phyloP scores from a whole-genome alignment of 2,888 invertebrate species.

The Megastigmus dorsalis region DNA sequence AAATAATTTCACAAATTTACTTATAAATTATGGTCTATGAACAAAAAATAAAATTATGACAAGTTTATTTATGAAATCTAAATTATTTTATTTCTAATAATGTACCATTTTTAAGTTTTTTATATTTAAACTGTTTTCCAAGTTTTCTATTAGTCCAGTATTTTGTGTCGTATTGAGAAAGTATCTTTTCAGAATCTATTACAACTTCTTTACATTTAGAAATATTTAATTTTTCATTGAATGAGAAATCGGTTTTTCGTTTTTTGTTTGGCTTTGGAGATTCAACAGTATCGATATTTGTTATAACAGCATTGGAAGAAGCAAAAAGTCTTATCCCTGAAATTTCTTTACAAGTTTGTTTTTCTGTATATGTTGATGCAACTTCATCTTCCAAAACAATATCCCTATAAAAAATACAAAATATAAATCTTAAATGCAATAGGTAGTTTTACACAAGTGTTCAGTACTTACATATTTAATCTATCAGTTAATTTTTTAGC shows the following conservation, averaged over 20 bases:
- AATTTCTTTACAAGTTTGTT: no score
- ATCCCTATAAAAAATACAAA: not conserved
- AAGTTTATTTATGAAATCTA: not conserved
- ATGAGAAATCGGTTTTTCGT: not conserved
- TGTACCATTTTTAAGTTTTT: constrained; percentile 60
- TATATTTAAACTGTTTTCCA: constrained; percentile 65
- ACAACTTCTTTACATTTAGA: constrained; percentile 58
- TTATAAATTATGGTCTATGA: no score
- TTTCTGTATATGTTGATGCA: not conserved
- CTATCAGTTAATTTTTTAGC: constrained; percentile 64
- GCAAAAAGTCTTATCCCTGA: constrained; percentile 26
- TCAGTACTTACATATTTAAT: constrained; percentile 62
- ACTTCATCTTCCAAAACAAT: not conserved
- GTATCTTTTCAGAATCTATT: constrained; percentile 61
- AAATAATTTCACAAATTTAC: no score
- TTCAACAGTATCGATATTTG: not conserved
- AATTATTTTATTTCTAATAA: constrained; percentile 57
- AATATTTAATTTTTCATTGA: constrained; percentile 29
- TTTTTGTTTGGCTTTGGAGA: not conserved
- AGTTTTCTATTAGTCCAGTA: constrained; percentile 63
- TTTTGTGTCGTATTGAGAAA: constrained; percentile 63
- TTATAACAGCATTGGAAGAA: constrained; percentile 5
- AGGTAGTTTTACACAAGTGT: constrained; percentile 4
- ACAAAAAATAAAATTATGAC: no score
- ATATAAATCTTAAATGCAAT: no score